Conservation (phyloP, 2,797 vertebrate genomes). For the Thamnophis elegans region DNA sequence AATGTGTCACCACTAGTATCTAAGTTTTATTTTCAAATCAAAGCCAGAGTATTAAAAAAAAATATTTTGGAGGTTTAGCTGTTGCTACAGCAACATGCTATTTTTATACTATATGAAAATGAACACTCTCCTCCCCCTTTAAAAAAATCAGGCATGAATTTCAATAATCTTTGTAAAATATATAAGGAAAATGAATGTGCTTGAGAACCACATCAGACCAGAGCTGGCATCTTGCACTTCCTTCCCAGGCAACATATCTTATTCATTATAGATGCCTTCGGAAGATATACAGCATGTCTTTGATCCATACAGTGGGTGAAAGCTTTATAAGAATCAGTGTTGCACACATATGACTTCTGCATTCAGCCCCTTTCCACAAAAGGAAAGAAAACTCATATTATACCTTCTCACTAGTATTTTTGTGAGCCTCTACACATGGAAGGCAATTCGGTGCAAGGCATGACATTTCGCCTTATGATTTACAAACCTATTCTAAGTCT, state of each 20-base stretch:
- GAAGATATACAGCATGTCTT: neutral
- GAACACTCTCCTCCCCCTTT: neutral
- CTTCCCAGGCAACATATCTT: neutral
- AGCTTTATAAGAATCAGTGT: neutral
- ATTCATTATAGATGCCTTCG: neutral
- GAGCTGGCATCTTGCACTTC: neutral
- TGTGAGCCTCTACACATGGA: neutral
- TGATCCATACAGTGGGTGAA: neutral
- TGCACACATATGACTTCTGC: neutral
- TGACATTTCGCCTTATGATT: neutral
- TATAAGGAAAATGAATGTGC: neutral
- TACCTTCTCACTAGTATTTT: neutral
- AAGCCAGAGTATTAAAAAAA: conserved; percentile 31
- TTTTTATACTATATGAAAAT: conserved; percentile 38
- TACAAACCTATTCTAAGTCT: neutral
- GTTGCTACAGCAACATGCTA: conserved; percentile 47
- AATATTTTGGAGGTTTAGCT: conserved; percentile 25
- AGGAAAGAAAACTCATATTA: too few relatives aligned
- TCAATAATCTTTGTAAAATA: neutral
- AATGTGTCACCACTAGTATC: conserved; percentile 4
- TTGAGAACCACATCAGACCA: neutral
- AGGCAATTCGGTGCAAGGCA: neutral
- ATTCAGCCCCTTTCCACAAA: neutral
- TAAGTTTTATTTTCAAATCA: conserved; percentile 4
- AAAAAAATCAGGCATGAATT: neutral